Base-by-base conservation (phyloP, 2,888 invertebrate genomes). In the Ophonus ardosiacus region DNA sequence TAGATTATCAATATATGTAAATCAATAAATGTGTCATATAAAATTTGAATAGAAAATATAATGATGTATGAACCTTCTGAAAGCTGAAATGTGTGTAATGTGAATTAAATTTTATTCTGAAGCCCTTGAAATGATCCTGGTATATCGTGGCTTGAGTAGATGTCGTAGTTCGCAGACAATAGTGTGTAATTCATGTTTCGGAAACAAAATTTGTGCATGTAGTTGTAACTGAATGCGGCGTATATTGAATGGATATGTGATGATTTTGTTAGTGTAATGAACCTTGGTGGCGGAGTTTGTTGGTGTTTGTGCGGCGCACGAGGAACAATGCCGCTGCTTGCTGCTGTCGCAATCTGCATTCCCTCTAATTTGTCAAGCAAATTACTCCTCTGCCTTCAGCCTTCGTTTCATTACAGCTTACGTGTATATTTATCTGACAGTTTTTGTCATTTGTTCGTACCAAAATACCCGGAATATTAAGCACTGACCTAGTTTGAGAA, bases 291-390 rank as follows among this genome's bases (percentile, higher is more conserved):
- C 24, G 68, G 38, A 68, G 68, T 31, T 68, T 68, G 68, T 40
- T 63, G 63, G 63, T 68, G 40, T 68, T 24, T 24, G 24, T 17
- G 68, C 15, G 15, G 31, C 40, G 31, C 31, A 76, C 10, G 40
- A 76, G 15, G 78, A 78, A 78, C 78, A 78, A 78, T 78, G 57
- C 57, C 0, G 17, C 18, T 43, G 18, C 71, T 18, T 43, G 57
- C 38, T 8, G 57, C 81, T 61, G 68, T 81, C 63, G 68, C 68
- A 68, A 81, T 63, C 81, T 81, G 81, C 81, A 81, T 68, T 68
- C 68, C 31, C 81, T 81, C 68, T 68, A 81, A 81, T 68, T 81
- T 81, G 68, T 68, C 81, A 81, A 81, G 68, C 63, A 81, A 81
- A 81, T 81, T 81, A 68, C 21, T 51, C 78, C 18, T 51, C 74